These are phyloP conservation scores for Pseudopleuronectes americanus DNA, from an alignment of 2,797 vertebrate genomes.

Conservation along the genomic window DNA sequence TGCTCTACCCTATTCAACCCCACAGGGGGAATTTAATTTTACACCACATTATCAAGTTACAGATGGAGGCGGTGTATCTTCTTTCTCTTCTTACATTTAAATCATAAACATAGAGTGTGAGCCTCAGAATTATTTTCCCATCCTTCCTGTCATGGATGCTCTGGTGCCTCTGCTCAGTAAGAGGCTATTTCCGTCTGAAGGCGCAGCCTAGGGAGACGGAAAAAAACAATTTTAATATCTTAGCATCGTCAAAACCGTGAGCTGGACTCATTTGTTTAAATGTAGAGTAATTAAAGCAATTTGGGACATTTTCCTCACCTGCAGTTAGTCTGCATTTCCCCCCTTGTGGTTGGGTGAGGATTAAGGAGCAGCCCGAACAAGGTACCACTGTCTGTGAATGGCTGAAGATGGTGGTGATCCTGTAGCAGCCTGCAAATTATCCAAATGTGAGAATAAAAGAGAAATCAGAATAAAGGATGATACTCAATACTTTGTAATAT, in stretches of 20 bases:
- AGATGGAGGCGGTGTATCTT: neutral
- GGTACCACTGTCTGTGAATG: constrained; percentile 79
- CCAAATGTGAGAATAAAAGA: neutral
- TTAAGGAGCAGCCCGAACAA: constrained; percentile 73
- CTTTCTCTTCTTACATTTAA: neutral
- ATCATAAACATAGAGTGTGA: neutral
- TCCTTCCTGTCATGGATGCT: constrained; percentile 1
- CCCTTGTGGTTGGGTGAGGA: constrained; percentile 78
- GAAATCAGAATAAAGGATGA: no score
- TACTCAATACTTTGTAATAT: no score
- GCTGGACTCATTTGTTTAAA: neutral
- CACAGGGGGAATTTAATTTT: neutral
- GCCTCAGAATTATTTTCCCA: constrained; percentile 6
- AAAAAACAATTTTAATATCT: neutral
- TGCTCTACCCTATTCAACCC: neutral
- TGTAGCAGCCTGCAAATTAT: constrained; percentile 76
- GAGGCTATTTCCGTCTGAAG: constrained; percentile 72
- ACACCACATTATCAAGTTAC: constrained; percentile 1
- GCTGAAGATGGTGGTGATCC: constrained; percentile 82
- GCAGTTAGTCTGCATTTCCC: constrained; percentile 80
- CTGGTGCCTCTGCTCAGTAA: constrained; percentile 47
- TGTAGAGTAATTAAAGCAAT: neutral
- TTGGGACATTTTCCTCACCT: constrained; percentile 54
- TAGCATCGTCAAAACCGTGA: neutral
- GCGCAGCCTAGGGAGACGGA: constrained; percentile 70